A percentile compares a stretch with the other conserved stretches of the same genome.
Evolutionary conservation across 2,888 invertebrate species (phyloP).

Genomic region (Polyommatus iphigenia): DNA sequence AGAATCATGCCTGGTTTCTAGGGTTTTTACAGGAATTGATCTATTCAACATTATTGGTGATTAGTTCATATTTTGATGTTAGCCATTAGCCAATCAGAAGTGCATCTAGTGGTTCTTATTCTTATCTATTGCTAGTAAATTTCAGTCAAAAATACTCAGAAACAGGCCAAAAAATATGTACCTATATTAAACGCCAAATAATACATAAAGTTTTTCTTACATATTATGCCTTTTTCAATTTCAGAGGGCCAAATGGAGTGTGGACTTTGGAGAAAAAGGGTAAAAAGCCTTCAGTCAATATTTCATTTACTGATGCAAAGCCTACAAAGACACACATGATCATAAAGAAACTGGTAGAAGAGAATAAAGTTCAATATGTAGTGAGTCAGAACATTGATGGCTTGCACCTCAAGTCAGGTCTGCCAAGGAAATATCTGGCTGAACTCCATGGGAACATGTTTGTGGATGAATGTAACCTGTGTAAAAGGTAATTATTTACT

Average conservation of each 20-base stretch:
- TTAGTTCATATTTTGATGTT: too few species aligned
- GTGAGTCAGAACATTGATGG: conserved; percentile 99
- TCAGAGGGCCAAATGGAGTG: conserved; percentile 89
- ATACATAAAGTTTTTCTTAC: not conserved
- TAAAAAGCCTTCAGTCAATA: conserved; percentile 88
- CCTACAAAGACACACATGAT: conserved; percentile 98
- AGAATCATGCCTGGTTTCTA: too few species aligned
- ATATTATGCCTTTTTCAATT: not conserved
- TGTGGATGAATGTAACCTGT: conserved; percentile 94
- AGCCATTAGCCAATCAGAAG: too few species aligned
- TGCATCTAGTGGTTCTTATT: too few species aligned
- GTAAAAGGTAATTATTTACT: conserved; percentile 83
- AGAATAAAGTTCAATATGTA: conserved; percentile 86
- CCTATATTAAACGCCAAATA: too few species aligned
- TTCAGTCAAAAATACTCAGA: too few species aligned
- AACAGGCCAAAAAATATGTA: not conserved
- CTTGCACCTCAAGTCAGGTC: conserved; percentile 94
- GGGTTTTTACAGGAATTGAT: too few species aligned
- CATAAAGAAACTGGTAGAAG: conserved; percentile 88
- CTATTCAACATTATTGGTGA: too few species aligned
- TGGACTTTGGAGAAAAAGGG: conserved; percentile 97
- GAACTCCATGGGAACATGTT: conserved; percentile 99
- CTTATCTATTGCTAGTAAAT: too few species aligned
- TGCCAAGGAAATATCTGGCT: conserved; percentile 88
- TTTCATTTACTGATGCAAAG: conserved; percentile 93